Percentiles rank a stretch among this genome's conserved stretches.
Evolutionary conservation across 2,113 vertebrate species (phyloP).

Genomic region (Sphyrna mokarran): DNA sequence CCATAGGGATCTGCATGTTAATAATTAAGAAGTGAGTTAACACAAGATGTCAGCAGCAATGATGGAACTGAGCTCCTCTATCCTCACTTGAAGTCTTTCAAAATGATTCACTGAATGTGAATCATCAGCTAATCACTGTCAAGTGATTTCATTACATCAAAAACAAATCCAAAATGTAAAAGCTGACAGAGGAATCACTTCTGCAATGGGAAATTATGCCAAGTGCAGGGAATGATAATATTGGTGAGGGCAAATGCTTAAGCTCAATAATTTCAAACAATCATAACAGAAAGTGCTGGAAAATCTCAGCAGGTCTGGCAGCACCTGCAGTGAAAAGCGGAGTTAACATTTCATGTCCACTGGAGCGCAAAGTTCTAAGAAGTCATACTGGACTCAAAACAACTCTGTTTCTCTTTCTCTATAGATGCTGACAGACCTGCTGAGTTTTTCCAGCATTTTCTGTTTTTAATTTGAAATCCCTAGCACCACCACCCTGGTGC

Average conservation of each 20-base stretch:
- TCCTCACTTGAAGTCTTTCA: not conserved
- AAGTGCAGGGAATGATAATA: not conserved
- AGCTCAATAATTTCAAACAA: not conserved
- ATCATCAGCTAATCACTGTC: not conserved
- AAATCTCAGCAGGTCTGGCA: no score
- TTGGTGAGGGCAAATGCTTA: not conserved
- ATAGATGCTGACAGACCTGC: no score
- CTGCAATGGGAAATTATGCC: not conserved
- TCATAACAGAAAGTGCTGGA: no score
- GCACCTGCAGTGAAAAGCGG: no score
- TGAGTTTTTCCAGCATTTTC: no score
- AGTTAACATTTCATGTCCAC: no score
- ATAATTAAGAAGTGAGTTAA: not conserved
- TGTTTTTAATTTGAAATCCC: no score
- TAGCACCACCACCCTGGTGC: no score
- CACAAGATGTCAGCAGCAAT: not conserved
- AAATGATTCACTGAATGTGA: not conserved
- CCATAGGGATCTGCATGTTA: not conserved
- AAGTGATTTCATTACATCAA: not conserved
- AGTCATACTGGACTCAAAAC: no score
- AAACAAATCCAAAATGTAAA: not conserved
- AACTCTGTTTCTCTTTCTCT: no score
- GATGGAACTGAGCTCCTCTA: not conserved
- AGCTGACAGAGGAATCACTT: not conserved
- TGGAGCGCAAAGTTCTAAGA: no score